phyloP scores from a whole-genome alignment of 2,888 invertebrate species.

The Odontocolon sp. region DNA sequence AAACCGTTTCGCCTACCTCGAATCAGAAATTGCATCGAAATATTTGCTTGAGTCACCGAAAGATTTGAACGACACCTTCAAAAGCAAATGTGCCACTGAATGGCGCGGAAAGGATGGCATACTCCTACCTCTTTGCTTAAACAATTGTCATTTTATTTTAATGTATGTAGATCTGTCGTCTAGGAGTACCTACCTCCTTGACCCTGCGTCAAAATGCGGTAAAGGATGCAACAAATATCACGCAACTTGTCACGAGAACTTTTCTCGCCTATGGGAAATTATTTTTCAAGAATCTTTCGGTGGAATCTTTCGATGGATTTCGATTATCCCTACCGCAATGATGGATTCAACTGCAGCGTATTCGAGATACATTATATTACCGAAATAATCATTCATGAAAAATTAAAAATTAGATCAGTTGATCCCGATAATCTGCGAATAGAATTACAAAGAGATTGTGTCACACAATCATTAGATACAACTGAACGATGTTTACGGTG shows the following conservation, averaged over 20 bases:
- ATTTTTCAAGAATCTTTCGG: neutral
- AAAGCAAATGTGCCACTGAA: neutral
- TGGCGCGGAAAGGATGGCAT: neutral
- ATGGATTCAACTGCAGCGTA: slow-evolving; percentile 10
- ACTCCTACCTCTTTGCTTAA: neutral
- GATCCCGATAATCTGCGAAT: neutral
- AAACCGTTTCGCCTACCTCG: neutral
- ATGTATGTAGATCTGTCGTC: neutral
- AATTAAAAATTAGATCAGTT: neutral
- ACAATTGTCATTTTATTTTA: neutral
- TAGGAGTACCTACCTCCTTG: neutral
- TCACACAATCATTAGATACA: neutral
- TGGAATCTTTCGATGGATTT: neutral
- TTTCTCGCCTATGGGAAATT: neutral
- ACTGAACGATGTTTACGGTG: neutral
- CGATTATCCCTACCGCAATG: neutral
- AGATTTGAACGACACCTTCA: neutral
- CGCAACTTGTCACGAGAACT: neutral
- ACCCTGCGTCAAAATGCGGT: neutral
- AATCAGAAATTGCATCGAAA: neutral
- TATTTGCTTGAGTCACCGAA: neutral
- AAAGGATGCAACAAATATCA: neutral
- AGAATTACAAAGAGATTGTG: neutral
- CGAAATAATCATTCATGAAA: slow-evolving; percentile 11
- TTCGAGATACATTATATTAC: neutral